Base-by-base conservation (phyloP, 2,113 vertebrate genomes). In the Rhynchomys soricoides region DNA sequence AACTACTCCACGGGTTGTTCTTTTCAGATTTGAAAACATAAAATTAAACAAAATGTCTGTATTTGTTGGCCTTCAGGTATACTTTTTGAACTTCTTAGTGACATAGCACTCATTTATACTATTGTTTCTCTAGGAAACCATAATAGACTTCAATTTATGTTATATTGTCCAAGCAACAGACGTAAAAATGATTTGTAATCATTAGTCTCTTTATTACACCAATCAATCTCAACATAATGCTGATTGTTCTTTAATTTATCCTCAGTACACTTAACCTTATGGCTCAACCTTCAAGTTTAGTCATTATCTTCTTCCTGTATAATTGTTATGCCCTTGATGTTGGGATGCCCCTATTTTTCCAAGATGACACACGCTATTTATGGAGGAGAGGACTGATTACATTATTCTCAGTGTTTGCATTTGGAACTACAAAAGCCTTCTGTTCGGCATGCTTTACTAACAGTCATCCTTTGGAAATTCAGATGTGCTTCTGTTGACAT, bases 211-310 rank as follows among this genome's bases (percentile, higher is more conserved):
- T 57, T 90, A 68, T 52, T 77, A 9, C 71, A 26, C 2, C 24
- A 79, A n/a, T 19, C 90, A 86, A 37, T 86, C 83, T 86, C 10
- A 2, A 83, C 13, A 59, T 59, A 52, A 5, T 68, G 29, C 17
- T 74, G 8, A 94, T 82, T 92, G 2, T 21, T 92, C 48, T 34
- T 92, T 62, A 68, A 75, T 79, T 94, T 95, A 86, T 59, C 7
- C 15, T 92, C 83, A 50, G 62, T 86, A 68, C 68, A 66, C 83
- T 86, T 86, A 68, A 86, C 29, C 78, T 37, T 64, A 16, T 90
- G 9, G 0, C 1, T 70, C 11, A 5, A 74, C 9, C 22, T 16
- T 37, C n/a, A 79, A 73, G 12, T 75, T 86, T 86, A 29, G 15
- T 81, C 29, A 52, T 89, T 94, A 48, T 68, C 15, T 68, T 90